These are phyloP conservation scores for Cardinalis cardinalis DNA, from an alignment of 2,113 vertebrate species.

Conservation along the genomic window DNA sequence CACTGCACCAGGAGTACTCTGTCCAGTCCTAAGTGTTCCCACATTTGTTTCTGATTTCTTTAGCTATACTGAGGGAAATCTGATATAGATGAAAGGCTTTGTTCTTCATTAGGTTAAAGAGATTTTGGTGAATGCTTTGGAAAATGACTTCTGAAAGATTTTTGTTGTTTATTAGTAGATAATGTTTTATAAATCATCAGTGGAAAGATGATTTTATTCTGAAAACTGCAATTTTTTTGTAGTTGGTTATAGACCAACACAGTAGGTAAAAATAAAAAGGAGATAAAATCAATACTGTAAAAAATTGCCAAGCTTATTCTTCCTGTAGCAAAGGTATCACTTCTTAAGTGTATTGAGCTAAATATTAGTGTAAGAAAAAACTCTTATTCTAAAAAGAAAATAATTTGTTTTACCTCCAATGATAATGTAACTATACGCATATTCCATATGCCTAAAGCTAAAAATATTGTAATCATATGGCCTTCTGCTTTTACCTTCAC, in stretches of 20 bases:
- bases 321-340: not conserved
- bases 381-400: not conserved
- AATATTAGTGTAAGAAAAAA: slow-evolving; percentile 29
- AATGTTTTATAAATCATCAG: not conserved
- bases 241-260: not conserved
- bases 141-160: not conserved
- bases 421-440: not conserved
- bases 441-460: not conserved
- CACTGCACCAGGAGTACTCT: not conserved
- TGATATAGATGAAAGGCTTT: not conserved
- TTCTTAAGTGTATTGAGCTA: not conserved
- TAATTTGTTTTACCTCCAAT: not conserved
- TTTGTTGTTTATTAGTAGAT: not conserved
- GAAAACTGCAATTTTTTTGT: not conserved
- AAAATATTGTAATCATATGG: not conserved
- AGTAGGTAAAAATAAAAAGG: not conserved
- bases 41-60: not conserved
- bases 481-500: not conserved
- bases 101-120: not conserved
- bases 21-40: not conserved
- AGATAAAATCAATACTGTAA: not conserved
- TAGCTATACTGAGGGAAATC: not conserved
- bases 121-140: not conserved
- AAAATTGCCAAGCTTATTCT: not conserved
- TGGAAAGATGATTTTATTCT: not conserved